phyloP scores from a whole-genome alignment of 2,888 invertebrate genomes.

The Cephus runcator region DNA sequence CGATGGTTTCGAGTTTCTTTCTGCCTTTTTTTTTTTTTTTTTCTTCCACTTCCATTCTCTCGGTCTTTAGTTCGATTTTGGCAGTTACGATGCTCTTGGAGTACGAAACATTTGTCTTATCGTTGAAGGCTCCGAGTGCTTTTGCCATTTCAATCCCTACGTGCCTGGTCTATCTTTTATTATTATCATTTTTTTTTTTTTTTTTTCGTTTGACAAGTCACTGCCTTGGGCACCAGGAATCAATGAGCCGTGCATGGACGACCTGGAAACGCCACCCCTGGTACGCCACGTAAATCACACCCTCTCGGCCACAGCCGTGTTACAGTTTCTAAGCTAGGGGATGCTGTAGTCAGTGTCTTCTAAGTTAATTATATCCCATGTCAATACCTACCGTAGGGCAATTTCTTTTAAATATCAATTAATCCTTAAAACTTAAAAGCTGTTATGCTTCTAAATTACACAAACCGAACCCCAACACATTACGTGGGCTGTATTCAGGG shows the following conservation, averaged over 20 bases:
- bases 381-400: no score
- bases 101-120: conserved; percentile 16
- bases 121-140: conserved; percentile 16
- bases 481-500: background rate
- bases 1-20: background rate
- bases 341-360: background rate
- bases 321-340: background rate
- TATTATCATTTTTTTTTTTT: background rate
- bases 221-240: conserved; percentile 7
- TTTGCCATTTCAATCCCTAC: conserved; percentile 16
- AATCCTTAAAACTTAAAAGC: no score
- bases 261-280: background rate
- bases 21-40: background rate
- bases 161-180: background rate
- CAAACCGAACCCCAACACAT: no score
- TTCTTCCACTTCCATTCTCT: background rate
- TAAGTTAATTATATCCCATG: background rate
- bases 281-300: conserved; percentile 18
- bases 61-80: background rate
- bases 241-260: conserved; percentile 14
- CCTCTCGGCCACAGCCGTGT: background rate
- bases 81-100: background rate
- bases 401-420: no score
- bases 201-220: conserved; percentile 3
- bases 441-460: no score